Percentiles rank a stretch among this genome's conserved stretches.
Conservation (phyloP, 2,113 vertebrate species). For the Galeopterus variegatus region DNA sequence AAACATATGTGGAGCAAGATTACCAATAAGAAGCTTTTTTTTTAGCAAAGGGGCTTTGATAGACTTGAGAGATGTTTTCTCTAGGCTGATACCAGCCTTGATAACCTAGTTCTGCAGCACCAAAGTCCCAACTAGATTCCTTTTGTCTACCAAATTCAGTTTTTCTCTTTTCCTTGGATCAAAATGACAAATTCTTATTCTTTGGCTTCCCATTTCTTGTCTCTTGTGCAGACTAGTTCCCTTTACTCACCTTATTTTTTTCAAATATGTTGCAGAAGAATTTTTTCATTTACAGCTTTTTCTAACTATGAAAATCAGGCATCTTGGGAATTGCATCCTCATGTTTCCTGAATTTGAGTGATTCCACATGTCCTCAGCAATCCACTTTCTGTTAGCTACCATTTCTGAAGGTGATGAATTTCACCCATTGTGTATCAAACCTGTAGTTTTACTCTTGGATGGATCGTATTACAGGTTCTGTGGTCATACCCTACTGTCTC, state of each 20-base stretch:
- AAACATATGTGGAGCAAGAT: neutral
- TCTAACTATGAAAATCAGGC: neutral
- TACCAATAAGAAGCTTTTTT: neutral
- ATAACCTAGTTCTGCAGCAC: neutral
- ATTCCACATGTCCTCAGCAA: neutral
- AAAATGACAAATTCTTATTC: neutral
- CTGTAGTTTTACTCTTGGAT: neutral
- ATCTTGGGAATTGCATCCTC: neutral
- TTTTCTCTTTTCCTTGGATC: slow-evolving; percentile 24
- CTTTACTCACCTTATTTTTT: neutral
- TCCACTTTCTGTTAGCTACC: neutral
- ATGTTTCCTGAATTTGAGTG: neutral
- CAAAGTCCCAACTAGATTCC: neutral
- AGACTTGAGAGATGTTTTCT: neutral
- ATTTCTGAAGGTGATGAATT: neutral
- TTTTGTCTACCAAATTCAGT: neutral
- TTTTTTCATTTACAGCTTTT: neutral
- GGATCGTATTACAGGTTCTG: neutral
- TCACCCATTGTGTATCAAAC: neutral
- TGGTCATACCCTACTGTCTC: neutral
- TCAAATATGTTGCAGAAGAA: slow-evolving; percentile 14
- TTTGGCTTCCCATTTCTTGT: neutral
- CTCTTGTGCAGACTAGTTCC: neutral
- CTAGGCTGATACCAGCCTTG: neutral
- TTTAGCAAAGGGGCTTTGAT: neutral